Percentiles rank a stretch among this genome's conserved stretches.
phyloP scores from a whole-genome alignment of 2,888 invertebrate genomes.

The Tachina lurida region DNA sequence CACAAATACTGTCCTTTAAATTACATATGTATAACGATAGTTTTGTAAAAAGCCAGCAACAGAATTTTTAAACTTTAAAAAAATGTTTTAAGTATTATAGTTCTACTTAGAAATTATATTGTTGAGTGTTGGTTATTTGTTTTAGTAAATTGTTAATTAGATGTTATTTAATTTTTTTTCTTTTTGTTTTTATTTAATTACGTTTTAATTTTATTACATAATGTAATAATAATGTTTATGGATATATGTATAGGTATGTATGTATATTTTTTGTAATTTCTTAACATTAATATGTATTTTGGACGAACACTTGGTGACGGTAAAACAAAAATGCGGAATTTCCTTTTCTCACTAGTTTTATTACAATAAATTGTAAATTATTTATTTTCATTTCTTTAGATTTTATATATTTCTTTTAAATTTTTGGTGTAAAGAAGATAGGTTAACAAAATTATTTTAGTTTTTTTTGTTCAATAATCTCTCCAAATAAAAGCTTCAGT shows the following conservation, averaged over 20 bases:
- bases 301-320: conserved; percentile 70
- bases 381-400: conserved; percentile 21
- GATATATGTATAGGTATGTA: neutral
- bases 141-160: neutral
- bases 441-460: conserved; percentile 51
- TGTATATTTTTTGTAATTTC: conserved; percentile 1
- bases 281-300: conserved; percentile 53
- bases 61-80: neutral
- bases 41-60: neutral
- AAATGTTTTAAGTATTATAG: neutral
- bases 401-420: conserved; percentile 6
- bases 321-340: conserved; percentile 62
- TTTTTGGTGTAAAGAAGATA: conserved; percentile 55
- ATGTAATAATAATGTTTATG: conserved; percentile 24
- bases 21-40: neutral
- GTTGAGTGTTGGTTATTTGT: neutral
- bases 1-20: neutral
- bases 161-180: neutral
- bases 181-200: neutral
- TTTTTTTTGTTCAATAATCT: conserved; percentile 60
- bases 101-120: conserved; percentile 8
- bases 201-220: neutral
- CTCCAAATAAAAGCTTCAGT: conserved; percentile 68
- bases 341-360: conserved; percentile 41
- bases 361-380: conserved; percentile 52